phyloP scores from a whole-genome alignment of 2,888 invertebrate species.

The Napeogenes inachia region DNA sequence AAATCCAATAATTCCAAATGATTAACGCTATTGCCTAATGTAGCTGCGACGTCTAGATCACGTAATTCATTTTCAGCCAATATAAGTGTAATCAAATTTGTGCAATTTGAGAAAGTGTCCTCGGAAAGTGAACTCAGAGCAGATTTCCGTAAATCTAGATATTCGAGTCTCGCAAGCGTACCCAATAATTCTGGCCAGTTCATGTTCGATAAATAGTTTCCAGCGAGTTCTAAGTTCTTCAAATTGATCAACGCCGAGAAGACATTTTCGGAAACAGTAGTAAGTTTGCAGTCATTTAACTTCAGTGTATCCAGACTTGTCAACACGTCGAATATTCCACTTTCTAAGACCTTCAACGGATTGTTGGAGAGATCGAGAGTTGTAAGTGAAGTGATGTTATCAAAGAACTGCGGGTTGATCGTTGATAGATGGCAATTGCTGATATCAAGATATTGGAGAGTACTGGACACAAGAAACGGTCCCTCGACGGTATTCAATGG shows the following conservation, averaged over 20 bases:
- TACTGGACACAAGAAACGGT: constrained; percentile 80
- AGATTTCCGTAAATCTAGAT: constrained; percentile 80
- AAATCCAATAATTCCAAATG: constrained; percentile 81
- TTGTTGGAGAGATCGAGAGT: constrained; percentile 84
- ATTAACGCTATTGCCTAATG: constrained; percentile 80
- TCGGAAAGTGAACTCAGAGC: constrained; percentile 79
- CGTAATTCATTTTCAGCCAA: constrained; percentile 81
- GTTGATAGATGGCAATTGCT: constrained; percentile 79
- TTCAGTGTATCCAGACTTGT: constrained; percentile 81
- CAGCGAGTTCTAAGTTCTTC: constrained; percentile 80
- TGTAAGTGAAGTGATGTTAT: constrained; percentile 80
- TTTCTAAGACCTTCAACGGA: constrained; percentile 76
- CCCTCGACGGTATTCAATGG: constrained; percentile 80
- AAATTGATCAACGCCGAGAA: constrained; percentile 79
- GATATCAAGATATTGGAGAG: constrained; percentile 82
- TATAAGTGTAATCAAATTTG: constrained; percentile 79
- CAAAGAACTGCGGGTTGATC: constrained; percentile 80
- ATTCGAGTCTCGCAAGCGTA: constrained; percentile 78
- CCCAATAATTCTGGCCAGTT: constrained; percentile 81
- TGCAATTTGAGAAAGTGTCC: constrained; percentile 80
- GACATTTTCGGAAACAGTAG: constrained; percentile 72
- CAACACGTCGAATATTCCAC: constrained; percentile 79
- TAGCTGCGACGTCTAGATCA: constrained; percentile 80
- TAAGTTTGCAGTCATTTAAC: constrained; percentile 81
- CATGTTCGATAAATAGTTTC: constrained; percentile 75